A percentile compares a stretch with the other conserved stretches of the same genome.
Evolutionary conservation across 1,140 invertebrate species (phyloP).

Genomic region (Gonioctena quinquepunctata): DNA sequence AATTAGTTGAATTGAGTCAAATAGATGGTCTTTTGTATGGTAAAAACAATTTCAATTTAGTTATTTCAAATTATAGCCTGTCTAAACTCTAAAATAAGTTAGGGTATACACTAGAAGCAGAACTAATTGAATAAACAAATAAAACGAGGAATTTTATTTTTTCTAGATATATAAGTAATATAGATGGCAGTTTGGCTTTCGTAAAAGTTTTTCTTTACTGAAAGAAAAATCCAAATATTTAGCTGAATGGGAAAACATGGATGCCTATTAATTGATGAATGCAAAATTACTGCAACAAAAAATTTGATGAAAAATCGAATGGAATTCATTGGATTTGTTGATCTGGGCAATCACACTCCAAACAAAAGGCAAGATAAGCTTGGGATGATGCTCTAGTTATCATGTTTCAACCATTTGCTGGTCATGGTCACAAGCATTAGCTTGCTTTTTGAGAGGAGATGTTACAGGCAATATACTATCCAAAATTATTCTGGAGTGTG

Average conservation of each 20-base stretch:
- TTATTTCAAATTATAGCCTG: no score
- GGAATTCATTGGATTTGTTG: neutral
- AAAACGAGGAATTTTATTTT: no score
- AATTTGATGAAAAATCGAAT: neutral
- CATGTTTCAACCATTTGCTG: slow-evolving; percentile 45
- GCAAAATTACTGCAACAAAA: neutral
- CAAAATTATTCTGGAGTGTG: slow-evolving; percentile 38
- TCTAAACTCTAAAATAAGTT: no score
- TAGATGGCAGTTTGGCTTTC: no score
- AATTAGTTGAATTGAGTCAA: no score
- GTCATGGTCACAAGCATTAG: slow-evolving; percentile 40
- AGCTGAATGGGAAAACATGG: neutral
- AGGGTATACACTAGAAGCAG: no score
- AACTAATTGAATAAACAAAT: no score
- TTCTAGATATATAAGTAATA: neutral
- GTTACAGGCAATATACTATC: slow-evolving; percentile 33
- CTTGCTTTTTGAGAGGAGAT: slow-evolving; percentile 37
- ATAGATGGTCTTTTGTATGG: no score
- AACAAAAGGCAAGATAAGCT: slow-evolving; percentile 25
- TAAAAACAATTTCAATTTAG: no score
- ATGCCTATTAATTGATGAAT: neutral
- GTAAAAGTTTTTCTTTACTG: neutral
- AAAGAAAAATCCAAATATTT: neutral
- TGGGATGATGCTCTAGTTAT: slow-evolving; percentile 47
- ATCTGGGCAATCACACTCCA: slow-evolving; percentile 40